These are phyloP conservation scores for Exocentrus adspersus DNA, from an alignment of 2,888 invertebrate species.

Conservation along the genomic window DNA sequence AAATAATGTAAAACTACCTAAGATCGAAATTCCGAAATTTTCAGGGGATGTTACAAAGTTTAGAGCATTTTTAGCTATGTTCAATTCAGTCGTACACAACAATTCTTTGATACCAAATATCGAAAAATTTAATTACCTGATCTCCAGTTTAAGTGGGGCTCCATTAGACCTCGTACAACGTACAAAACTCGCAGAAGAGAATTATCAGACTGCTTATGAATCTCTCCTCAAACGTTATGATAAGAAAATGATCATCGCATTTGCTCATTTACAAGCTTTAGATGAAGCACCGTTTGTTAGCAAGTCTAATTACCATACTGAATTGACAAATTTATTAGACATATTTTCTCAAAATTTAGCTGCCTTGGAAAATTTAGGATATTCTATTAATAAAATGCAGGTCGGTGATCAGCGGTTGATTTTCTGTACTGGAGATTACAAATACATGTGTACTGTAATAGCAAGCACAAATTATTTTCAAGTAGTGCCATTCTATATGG, in stretches of 20 bases:
- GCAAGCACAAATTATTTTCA: too few relatives aligned
- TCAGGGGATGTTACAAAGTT: too few relatives aligned
- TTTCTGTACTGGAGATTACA: too few relatives aligned
- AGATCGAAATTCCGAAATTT: too few relatives aligned
- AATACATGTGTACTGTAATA: too few relatives aligned
- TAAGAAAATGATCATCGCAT: conserved; percentile 4
- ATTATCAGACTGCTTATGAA: conserved; percentile 8
- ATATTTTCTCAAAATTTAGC: conserved; percentile 10
- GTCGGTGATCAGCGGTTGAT: too few relatives aligned
- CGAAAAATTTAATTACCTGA: conserved; percentile 23
- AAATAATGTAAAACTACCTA: too few relatives aligned
- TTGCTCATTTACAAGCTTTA: conserved; percentile 12
- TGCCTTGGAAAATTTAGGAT: conserved; percentile 14
- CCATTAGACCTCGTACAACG: conserved; percentile 13
- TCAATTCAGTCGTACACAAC: too few relatives aligned
- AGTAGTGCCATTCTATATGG: too few relatives aligned
- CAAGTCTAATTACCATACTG: background rate
- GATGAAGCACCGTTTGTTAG: background rate
- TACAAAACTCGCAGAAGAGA: conserved; percentile 1
- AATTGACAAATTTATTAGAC: conserved; percentile 8
- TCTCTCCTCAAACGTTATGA: conserved; percentile 11
- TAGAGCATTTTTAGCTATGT: too few relatives aligned
- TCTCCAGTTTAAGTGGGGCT: background rate
- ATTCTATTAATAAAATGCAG: too few relatives aligned
- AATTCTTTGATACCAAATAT: conserved; percentile 4